Conservation (phyloP, 2,113 vertebrate genomes). For the Felis catus region F.catus_Fca126_mat1.0 CM031412.1:7832001-7832500, state of each 20-base stretch:
- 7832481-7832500: constrained; percentile 27
- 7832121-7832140: constrained; percentile 74
- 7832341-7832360: constrained; percentile 80
- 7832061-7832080: constrained; percentile 39
- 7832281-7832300: constrained; percentile 83
- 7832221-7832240: constrained; percentile 83
- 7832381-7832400: constrained; percentile 72
- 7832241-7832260: constrained; percentile 82
- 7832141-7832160: constrained; percentile 77
- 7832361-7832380: constrained; percentile 68
- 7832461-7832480: constrained; percentile 52
- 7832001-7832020: constrained; percentile 53
- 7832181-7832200: constrained; percentile 83
- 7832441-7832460: constrained; percentile 53
- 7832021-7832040: constrained; percentile 40
- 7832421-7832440: constrained; percentile 61
- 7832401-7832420: constrained; percentile 74
- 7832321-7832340: constrained; percentile 81
- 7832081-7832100: constrained; percentile 62
- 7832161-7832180: constrained; percentile 81
- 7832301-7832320: constrained; percentile 82
- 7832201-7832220: constrained; percentile 82
- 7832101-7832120: constrained; percentile 65
- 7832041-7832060: not conserved
- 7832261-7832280: constrained; percentile 81